Conservation (phyloP, 2,113 vertebrate species). For the Micronycteris hirsuta region DNA sequence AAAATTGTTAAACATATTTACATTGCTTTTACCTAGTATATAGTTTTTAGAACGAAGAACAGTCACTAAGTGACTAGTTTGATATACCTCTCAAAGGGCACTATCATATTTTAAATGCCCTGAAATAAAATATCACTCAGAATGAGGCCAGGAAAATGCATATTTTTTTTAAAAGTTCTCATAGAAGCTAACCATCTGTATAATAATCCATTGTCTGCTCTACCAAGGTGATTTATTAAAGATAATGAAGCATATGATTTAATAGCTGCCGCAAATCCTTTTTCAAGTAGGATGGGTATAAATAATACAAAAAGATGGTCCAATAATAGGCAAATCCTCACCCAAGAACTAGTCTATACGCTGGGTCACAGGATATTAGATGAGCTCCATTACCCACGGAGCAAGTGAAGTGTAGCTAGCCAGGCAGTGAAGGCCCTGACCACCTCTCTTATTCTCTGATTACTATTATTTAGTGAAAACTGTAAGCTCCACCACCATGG, state of each 20-base stretch:
- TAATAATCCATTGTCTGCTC: slow-evolving; percentile 42
- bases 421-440: not conserved
- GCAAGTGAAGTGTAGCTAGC: not conserved
- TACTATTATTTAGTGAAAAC: not conserved
- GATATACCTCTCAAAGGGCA: not conserved
- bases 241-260: slow-evolving; percentile 65
- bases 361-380: slow-evolving; percentile 50
- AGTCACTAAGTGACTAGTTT: not conserved
- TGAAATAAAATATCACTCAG: slow-evolving; percentile 51
- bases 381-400: not conserved
- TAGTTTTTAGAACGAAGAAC: not conserved
- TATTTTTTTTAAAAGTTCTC: slow-evolving; percentile 50
- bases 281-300: slow-evolving; percentile 62
- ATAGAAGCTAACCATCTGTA: slow-evolving; percentile 57
- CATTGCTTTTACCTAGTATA: not conserved
- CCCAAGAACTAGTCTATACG: slow-evolving; percentile 33
- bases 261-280: slow-evolving; percentile 62
- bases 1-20: not conserved
- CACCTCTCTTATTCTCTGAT: not conserved
- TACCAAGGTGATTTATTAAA: slow-evolving; percentile 66
- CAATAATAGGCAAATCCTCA: slow-evolving; percentile 51
- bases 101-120: slow-evolving; percentile 21
- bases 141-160: slow-evolving; percentile 22
- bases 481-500: not conserved
- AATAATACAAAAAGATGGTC: slow-evolving; percentile 68